phyloP scores from a whole-genome alignment of 2,113 vertebrate species.

The Bucco capensis region DNA sequence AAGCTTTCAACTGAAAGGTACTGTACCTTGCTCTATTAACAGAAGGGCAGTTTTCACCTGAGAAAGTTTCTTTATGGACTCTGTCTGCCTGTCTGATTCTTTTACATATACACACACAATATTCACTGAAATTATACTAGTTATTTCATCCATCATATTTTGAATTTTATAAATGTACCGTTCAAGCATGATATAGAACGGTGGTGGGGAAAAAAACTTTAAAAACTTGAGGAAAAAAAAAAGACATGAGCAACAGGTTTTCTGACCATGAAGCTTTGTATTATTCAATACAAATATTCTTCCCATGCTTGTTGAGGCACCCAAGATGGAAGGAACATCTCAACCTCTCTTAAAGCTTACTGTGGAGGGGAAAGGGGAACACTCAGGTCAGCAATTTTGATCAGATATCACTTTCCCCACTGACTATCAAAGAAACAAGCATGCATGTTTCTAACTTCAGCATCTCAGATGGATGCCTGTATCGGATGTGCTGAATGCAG shows the following conservation, averaged over 20 bases:
- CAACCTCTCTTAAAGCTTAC: not conserved
- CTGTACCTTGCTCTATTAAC: not conserved
- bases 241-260: not conserved
- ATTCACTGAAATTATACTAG: not conserved
- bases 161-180: not conserved
- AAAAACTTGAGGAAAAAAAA: rapidly evolving
- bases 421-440: not conserved
- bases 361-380: not conserved
- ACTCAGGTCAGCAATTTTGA: not conserved
- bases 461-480: not conserved
- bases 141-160: not conserved
- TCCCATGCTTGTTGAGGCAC: not conserved
- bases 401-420: not conserved
- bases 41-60: not conserved
- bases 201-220: not conserved
- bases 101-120: not conserved
- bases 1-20: not conserved
- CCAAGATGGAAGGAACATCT: not conserved
- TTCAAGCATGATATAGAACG: not conserved
- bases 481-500: not conserved
- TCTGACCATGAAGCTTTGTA: not conserved
- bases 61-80: not conserved
- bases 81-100: not conserved
- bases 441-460: not conserved
- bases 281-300: not conserved